Conservation (phyloP, 1,140 invertebrate genomes). For the Charaxes varanes region DNA sequence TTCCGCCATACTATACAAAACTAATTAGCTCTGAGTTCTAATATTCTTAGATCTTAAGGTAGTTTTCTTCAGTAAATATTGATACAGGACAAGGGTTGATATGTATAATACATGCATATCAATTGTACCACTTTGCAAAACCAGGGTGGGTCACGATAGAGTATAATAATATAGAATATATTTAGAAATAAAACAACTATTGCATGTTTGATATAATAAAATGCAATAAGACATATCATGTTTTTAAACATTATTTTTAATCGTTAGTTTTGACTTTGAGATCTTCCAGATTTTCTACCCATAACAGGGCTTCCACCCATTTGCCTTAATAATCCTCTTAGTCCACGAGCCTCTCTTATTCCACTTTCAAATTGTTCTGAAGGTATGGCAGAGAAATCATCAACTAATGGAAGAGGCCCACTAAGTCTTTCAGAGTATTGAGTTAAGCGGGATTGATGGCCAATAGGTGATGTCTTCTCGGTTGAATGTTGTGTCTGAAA, state of each 20-base stretch:
- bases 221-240: too few relatives aligned
- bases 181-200: too few relatives aligned
- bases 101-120: too few relatives aligned
- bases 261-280: constrained; percentile 67
- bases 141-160: too few relatives aligned
- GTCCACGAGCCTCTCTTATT: constrained; percentile 78
- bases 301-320: constrained; percentile 88
- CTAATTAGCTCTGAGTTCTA: too few relatives aligned
- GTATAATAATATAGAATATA: too few relatives aligned
- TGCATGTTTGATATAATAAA: too few relatives aligned
- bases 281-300: constrained; percentile 77
- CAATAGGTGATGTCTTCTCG: constrained; percentile 54
- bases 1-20: too few relatives aligned
- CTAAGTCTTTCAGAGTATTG: constrained; percentile 74
- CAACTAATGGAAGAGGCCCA: constrained; percentile 85
- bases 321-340: constrained; percentile 85
- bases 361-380: constrained; percentile 80
- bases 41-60: too few relatives aligned
- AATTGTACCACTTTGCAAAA: too few relatives aligned
- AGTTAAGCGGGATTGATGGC: constrained; percentile 72
- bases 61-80: too few relatives aligned
- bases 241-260: background rate
- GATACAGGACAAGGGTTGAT: too few relatives aligned
- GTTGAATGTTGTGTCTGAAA: constrained; percentile 34
- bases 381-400: constrained; percentile 94